Evolutionary conservation across 2,113 vertebrate genomes (phyloP).

Genomic region (Polyodon spathula): DNA sequence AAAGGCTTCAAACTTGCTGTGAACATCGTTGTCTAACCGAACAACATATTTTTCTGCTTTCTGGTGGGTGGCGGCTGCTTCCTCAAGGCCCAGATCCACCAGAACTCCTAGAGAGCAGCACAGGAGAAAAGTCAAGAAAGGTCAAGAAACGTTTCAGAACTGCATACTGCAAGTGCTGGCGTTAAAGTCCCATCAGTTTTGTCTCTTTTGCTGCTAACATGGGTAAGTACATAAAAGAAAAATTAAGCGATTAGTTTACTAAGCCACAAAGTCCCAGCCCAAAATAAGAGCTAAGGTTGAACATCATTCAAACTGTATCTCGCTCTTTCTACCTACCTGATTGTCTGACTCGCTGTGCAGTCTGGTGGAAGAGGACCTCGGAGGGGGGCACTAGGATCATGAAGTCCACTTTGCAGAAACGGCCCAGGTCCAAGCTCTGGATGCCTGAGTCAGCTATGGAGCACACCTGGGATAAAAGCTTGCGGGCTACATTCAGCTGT

Average conservation of each 20-base stretch:
- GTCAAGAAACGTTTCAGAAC: not conserved
- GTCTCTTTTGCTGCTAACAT: too few relatives aligned
- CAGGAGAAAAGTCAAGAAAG: not conserved
- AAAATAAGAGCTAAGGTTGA: too few relatives aligned
- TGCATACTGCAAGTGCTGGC: too few relatives aligned
- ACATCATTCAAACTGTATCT: not conserved
- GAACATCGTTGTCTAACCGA: conserved; percentile 80
- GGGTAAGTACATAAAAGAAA: too few relatives aligned
- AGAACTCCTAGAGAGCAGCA: conserved; percentile 72
- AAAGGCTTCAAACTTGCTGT: conserved; percentile 86
- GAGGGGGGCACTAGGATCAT: conserved; percentile 86
- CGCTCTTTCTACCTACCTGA: conserved; percentile 64
- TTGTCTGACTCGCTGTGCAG: conserved; percentile 81
- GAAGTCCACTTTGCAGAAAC: conserved; percentile 96
- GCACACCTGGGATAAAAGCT: conserved; percentile 93
- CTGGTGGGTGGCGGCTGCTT: conserved; percentile 63
- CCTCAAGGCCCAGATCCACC: conserved; percentile 88
- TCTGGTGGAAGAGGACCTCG: conserved; percentile 86
- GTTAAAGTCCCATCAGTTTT: too few relatives aligned
- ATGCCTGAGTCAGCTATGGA: conserved; percentile 90
- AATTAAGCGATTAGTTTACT: too few relatives aligned
- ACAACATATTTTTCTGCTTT: conserved; percentile 87
- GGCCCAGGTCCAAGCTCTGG: conserved; percentile 90
- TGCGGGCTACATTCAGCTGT: conserved; percentile 85
- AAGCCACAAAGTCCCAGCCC: too few relatives aligned